Percentiles rank a stretch among this genome's conserved stretches.
These are phyloP conservation scores for Tipula helvola DNA, from an alignment of 2,888 invertebrate genomes.

Conservation along the genomic window DNA sequence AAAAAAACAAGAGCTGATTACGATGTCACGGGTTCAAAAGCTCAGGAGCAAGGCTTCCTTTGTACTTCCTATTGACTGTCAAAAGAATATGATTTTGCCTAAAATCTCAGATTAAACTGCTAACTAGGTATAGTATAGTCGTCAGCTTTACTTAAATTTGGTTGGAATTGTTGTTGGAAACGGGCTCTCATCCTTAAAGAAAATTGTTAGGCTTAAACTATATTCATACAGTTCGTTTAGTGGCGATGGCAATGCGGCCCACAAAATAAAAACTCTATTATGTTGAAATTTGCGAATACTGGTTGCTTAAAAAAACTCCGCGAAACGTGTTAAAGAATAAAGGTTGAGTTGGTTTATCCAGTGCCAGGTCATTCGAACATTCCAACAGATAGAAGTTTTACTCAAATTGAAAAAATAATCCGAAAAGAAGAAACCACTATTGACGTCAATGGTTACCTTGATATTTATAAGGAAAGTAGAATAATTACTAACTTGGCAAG, in stretches of 20 bases:
- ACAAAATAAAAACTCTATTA: neutral
- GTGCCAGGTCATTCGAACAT: neutral
- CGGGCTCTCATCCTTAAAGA: constrained; percentile 15
- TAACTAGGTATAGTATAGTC: neutral
- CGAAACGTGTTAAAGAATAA: too few species aligned
- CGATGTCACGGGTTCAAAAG: constrained; percentile 17
- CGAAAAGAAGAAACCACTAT: too few species aligned
- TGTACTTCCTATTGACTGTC: constrained; percentile 19
- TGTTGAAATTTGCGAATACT: neutral
- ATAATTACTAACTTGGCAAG: neutral
- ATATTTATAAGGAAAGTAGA: neutral
- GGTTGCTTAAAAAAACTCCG: neutral
- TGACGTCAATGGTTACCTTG: neutral
- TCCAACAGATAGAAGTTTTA: neutral
- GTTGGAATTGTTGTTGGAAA: constrained; percentile 19
- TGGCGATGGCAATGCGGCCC: neutral
- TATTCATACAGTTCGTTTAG: neutral
- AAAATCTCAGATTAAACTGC: neutral
- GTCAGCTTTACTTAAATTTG: constrained; percentile 17
- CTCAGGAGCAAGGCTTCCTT: constrained; percentile 20
- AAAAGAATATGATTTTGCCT: neutral
- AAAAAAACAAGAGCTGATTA: constrained; percentile 13
- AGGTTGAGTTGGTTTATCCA: neutral
- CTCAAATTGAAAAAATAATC: neutral
- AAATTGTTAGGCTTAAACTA: constrained; percentile 16